phyloP scores from a whole-genome alignment of 2,888 invertebrate species.

The Eucera pruinosa region DNA sequence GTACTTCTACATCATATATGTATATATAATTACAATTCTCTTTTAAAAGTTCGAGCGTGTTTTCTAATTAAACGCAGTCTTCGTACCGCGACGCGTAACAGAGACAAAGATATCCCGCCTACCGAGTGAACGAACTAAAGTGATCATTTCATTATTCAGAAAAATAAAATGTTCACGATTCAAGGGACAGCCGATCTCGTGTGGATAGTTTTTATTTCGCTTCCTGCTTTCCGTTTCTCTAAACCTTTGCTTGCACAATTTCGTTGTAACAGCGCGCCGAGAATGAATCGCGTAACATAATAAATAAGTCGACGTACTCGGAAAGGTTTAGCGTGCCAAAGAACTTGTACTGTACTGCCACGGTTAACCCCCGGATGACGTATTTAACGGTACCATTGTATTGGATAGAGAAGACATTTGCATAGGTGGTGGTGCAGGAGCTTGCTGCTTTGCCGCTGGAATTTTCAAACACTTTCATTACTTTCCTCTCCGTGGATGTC shows the following conservation, averaged over 20 bases:
- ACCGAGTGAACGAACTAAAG: not conserved
- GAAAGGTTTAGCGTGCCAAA: conserved; percentile 74
- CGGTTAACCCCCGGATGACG: conserved; percentile 76
- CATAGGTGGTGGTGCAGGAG: conserved; percentile 81
- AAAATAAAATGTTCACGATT: conserved; percentile 25
- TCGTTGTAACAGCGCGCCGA: conserved; percentile 29
- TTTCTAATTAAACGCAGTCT: conserved; percentile 34
- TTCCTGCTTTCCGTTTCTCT: conserved; percentile 5
- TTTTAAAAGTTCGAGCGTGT: conserved; percentile 3
- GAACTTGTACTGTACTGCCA: conserved; percentile 78
- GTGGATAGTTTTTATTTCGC: conserved; percentile 26
- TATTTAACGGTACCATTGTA: conserved; percentile 78
- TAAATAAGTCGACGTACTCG: conserved; percentile 62
- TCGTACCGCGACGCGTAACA: conserved; percentile 17
- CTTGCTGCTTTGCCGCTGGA: conserved; percentile 83
- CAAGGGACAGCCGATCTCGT: conserved; percentile 1
- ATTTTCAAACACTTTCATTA: conserved; percentile 74
- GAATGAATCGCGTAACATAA: conserved; percentile 42
- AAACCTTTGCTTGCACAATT: not conserved
- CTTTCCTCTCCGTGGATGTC: conserved; percentile 36
- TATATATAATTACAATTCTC: conserved; percentile 12
- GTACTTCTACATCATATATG: conserved; percentile 2
- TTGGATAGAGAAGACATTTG: conserved; percentile 78
- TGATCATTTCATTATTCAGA: not conserved
- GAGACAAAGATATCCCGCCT: not conserved